Conservation (phyloP, 2,113 vertebrate species). For the Pachypanchax playfairii region DNA sequence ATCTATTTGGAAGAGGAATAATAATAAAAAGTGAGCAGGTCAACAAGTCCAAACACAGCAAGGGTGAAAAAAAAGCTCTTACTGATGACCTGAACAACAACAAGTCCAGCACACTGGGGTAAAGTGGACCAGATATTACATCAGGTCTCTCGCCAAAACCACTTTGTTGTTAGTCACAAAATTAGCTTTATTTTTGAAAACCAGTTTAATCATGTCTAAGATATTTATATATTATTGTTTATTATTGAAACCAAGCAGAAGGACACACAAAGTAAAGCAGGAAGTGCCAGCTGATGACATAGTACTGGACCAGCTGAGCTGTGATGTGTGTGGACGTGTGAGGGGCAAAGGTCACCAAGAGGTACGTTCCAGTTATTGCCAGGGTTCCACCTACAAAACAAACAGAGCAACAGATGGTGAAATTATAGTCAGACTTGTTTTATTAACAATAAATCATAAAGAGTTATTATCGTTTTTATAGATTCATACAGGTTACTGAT, state of each 20-base stretch:
- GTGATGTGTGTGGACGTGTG: slow-evolving; percentile 84
- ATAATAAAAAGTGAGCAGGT: not conserved
- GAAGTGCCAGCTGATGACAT: slow-evolving; percentile 89
- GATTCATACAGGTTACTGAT: too few relatives aligned
- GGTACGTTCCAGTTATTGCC: slow-evolving; percentile 86
- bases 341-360: slow-evolving; percentile 92
- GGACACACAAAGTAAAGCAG: slow-evolving; percentile 87
- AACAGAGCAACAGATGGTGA: slow-evolving; percentile 23
- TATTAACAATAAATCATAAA: too few relatives aligned
- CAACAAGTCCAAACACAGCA: not conserved
- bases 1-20: not conserved
- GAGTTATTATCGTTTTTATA: too few relatives aligned
- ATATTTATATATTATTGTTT: not conserved
- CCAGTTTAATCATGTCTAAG: too few relatives aligned
- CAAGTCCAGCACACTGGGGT: not conserved
- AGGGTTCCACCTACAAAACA: slow-evolving; percentile 84
- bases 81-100: not conserved
- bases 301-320: slow-evolving; percentile 85
- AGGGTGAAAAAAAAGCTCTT: not conserved
- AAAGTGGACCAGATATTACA: not conserved
- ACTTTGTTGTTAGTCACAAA: not conserved
- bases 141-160: not conserved
- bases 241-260: not conserved
- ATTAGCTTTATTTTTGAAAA: not conserved
- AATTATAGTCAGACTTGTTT: not conserved